Conservation (phyloP, 2,797 vertebrate species). For the Coregonus suidteri region DNA sequence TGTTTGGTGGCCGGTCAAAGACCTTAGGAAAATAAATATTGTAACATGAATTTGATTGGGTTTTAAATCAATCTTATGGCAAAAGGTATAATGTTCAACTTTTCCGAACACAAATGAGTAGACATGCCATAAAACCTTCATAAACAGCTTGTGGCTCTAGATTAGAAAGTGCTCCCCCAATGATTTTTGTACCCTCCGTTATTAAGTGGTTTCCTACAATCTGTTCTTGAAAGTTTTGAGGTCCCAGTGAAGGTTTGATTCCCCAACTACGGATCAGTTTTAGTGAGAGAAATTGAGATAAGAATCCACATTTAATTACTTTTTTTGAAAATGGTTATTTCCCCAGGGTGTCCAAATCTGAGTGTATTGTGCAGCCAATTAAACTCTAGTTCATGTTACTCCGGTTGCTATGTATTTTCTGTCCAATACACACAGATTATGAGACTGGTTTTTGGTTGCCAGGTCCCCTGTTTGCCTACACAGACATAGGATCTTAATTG, state of each 20-base stretch:
- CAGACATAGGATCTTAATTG: too few relatives aligned
- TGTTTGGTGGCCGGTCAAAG: background rate
- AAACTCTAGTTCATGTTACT: background rate
- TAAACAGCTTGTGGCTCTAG: too few relatives aligned
- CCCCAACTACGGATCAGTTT: background rate
- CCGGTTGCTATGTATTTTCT: conserved; percentile 1
- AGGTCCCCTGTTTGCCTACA: background rate
- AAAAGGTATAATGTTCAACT: too few relatives aligned
- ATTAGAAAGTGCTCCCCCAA: too few relatives aligned
- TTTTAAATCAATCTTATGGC: too few relatives aligned
- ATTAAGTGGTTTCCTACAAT: background rate
- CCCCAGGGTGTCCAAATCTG: conserved; percentile 6
- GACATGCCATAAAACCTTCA: too few relatives aligned
- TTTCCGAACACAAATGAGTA: too few relatives aligned
- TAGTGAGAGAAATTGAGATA: background rate
- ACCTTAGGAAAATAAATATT: too few relatives aligned
- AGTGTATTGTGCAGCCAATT: background rate
- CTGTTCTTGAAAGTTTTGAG: background rate
- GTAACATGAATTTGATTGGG: too few relatives aligned
- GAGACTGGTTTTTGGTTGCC: background rate
- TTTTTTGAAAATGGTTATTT: background rate
- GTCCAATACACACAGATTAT: background rate
- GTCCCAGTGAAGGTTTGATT: background rate
- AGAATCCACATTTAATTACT: background rate
- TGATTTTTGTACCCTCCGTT: too few relatives aligned